Evolutionary conservation across 2,888 invertebrate species (phyloP), one percentile per base, ranked within the genome.

Genomic region (Cyrtodaria siliqua): DNA sequence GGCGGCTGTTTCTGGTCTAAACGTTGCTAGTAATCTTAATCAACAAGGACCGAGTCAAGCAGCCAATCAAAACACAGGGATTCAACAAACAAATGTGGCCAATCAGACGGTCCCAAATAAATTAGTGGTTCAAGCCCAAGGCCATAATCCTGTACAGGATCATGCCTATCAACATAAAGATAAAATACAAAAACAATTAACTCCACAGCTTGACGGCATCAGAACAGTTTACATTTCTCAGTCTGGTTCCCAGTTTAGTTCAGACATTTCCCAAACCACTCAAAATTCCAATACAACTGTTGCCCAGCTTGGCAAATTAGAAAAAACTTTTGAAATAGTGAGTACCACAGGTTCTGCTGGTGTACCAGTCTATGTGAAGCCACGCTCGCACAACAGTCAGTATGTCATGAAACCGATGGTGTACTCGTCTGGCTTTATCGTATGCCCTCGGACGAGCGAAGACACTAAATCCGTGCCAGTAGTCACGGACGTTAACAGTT

Each of bases 331-430:
- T 33, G 33, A 33, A 33, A 33, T 12, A 33, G 12, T 33, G 12
- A 18, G 6, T 18, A 44, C 44, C 4, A 4, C 16, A 44, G 16
- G 44, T 20, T 18, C 16, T 20, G 4, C 44, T 44, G 44, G n/a
- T 18, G 44, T 9, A 20, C 44, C 44, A 44, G 44, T 44, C 44
- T 16, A 18, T 6, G 16, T 16, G 44, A 44, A 20, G 20, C 16
- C 16, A 16, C 16, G 20, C 6, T 18, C 16, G 6, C 16, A 44
- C 20, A 44, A 44, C 20, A 44, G n/a, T 20, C 44, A 44, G 44
- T 44, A 66, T 53, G 60, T 67, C 26, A 56, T 79, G 55, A 79
- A 74, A 56, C 67, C 79, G 3, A 79, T 71, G 70, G 60, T 44
- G 12, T 60, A 68, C 42, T 67, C 79, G 6, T 44, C 74, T 12